Conservation (phyloP, 1,140 invertebrate species). For the Zaprionus vittiger region DNA sequence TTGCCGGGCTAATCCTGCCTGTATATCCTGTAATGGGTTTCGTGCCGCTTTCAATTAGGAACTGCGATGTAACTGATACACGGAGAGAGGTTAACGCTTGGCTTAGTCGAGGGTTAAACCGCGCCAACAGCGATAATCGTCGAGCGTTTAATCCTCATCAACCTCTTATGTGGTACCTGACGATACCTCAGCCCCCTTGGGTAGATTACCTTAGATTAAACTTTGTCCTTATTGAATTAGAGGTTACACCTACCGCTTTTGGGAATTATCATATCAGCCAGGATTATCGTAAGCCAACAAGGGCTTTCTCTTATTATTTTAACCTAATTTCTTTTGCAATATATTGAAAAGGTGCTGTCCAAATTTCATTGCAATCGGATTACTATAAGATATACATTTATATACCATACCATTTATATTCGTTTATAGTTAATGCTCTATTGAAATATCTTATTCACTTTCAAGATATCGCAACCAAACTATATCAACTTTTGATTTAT, state of each 20-base stretch:
- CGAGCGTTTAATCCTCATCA: slow-evolving; percentile 54
- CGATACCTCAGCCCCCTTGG: neutral
- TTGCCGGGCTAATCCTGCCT: slow-evolving; percentile 51
- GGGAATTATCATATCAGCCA: neutral
- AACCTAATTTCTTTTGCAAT: neutral
- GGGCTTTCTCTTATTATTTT: neutral
- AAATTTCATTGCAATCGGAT: neutral
- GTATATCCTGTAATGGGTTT: slow-evolving; percentile 23
- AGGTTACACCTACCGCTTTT: slow-evolving; percentile 17
- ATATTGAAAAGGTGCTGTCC: neutral
- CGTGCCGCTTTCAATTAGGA: slow-evolving; percentile 76
- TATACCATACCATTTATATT: no score
- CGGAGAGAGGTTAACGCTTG: slow-evolving; percentile 59
- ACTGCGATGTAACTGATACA: slow-evolving; percentile 15
- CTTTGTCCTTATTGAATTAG: slow-evolving; percentile 42
- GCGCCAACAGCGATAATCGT: slow-evolving; percentile 44
- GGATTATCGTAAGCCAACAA: neutral
- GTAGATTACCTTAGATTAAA: slow-evolving; percentile 13
- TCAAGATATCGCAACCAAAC: no score
- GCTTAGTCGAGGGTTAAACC: slow-evolving; percentile 56
- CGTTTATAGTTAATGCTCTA: no score
- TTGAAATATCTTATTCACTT: no score
- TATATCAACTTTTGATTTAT: no score
- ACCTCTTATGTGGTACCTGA: neutral
- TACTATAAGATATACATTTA: neutral